Evolutionary conservation across 2,797 vertebrate genomes (phyloP), one percentile per base, ranked within the genome.

Genomic region (Carapus acus): DNA sequence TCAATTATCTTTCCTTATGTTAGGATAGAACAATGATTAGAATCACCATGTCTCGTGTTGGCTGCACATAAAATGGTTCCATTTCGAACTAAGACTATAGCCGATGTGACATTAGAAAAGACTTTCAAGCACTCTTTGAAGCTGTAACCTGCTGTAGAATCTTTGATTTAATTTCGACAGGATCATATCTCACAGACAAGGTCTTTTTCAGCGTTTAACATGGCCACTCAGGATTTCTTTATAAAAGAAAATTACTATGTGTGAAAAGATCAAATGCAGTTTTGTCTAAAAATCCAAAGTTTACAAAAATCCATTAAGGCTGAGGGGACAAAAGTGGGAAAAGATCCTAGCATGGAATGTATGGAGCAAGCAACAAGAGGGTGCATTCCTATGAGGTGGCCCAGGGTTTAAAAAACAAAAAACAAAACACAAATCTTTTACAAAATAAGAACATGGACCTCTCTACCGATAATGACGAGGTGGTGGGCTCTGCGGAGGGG

Each of bases 401-500:
- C 48, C 51, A 66, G 67, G 58, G 45, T 66, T 41, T 8, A 44
- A 59, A 53, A 61, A 58, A 51, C 43, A 72, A 44, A 50, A 34
- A 22, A 62, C 44, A 74, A n/a, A n/a, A n/a, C n/a, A n/a, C n/a
- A n/a, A n/a, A n/a, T n/a, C n/a, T n/a, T n/a, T 72, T 78, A 68
- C 43, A 75, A 83, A 80, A 80, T 6, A 6, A 55, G 68, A 39
- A 36, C 2, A 33, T 33, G n/a, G 14, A 21, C 55, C 47, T 37
- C 43, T 79, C 76, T 86, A 90, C 53, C 88, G 82, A 62, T 90
- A 91, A 64, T 89, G 88, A 19, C 89, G 88, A 2, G 88, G 85
- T 0, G 87, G 88, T 1, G 89, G 88, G 77, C 12, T 33, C 31
- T 33, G 31, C 75, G 67, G 31, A 33, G 31, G 31, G 31, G 31